Conservation (phyloP, 2,888 invertebrate genomes). For the Ophion obscuratus region DNA sequence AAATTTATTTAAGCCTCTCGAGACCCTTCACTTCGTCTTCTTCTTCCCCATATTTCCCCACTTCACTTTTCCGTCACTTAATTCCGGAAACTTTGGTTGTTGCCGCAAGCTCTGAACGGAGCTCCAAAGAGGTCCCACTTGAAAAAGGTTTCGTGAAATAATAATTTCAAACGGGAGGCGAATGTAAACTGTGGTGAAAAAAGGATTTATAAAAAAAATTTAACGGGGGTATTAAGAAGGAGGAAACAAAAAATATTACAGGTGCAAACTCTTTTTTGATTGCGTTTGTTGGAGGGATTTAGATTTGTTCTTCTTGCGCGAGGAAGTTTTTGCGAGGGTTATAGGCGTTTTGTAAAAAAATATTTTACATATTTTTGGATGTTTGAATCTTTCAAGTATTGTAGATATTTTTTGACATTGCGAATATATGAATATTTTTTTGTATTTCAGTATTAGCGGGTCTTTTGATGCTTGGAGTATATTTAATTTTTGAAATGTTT, state of each 20-base stretch:
- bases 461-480: neutral
- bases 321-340: too few species aligned
- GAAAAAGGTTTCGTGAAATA: neutral
- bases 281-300: too few species aligned
- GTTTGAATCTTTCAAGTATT: too few species aligned
- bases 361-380: too few species aligned
- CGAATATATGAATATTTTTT: neutral
- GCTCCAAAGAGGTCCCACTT: neutral
- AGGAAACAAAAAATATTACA: neutral
- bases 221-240: neutral
- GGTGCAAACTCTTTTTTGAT: too few species aligned
- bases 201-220: neutral
- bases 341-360: too few species aligned
- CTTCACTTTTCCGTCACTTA: neutral
- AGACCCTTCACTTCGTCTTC: neutral
- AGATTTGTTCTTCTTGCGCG: too few species aligned
- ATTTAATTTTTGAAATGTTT: neutral
- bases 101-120: neutral
- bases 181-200: neutral
- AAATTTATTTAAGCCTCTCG: constrained; percentile 2
- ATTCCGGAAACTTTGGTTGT: neutral
- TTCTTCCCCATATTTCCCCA: neutral
- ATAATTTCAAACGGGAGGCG: neutral
- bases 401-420: neutral
- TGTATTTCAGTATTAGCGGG: neutral